A percentile compares a stretch with the other conserved stretches of the same genome.
Conservation (phyloP, 2,797 vertebrate genomes). For the Gastrophryne carolinensis region DNA sequence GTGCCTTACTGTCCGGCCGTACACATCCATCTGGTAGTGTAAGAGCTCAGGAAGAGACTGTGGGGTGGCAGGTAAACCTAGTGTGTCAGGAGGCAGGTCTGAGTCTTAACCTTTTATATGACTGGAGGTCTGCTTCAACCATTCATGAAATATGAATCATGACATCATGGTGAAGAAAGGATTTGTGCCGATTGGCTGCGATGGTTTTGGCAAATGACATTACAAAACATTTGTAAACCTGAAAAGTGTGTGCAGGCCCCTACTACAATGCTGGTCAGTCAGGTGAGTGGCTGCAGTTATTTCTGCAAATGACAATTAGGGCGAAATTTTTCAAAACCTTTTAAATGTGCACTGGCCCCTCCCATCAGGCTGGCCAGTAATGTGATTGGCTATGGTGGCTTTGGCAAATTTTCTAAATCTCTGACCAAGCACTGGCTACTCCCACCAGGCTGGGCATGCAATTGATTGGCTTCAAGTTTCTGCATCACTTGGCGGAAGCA, state of each 20-base stretch:
- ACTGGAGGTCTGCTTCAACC: too few species aligned
- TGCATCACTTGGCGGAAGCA: conserved; percentile 53
- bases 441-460: background rate
- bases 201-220: background rate
- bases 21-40: too few species aligned
- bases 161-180: too few species aligned
- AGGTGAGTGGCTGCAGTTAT: background rate
- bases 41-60: too few species aligned
- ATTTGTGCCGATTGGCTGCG: background rate
- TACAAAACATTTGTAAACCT: background rate
- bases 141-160: too few species aligned
- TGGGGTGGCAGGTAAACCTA: too few species aligned
- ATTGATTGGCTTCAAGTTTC: background rate
- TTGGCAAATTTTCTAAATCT: too few species aligned
- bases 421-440: too few species aligned
- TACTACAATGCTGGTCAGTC: background rate
- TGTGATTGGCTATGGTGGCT: background rate
- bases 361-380: background rate
- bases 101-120: too few species aligned
- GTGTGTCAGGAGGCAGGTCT: too few species aligned
- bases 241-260: background rate
- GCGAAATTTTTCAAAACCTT: background rate
- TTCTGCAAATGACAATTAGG: too few species aligned
- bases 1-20: too few species aligned
- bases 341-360: background rate